Percentiles rank a stretch among this genome's conserved stretches.
Evolutionary conservation across 2,888 invertebrate species (phyloP).

Genomic region (Drosophila multiciliata): DNA sequence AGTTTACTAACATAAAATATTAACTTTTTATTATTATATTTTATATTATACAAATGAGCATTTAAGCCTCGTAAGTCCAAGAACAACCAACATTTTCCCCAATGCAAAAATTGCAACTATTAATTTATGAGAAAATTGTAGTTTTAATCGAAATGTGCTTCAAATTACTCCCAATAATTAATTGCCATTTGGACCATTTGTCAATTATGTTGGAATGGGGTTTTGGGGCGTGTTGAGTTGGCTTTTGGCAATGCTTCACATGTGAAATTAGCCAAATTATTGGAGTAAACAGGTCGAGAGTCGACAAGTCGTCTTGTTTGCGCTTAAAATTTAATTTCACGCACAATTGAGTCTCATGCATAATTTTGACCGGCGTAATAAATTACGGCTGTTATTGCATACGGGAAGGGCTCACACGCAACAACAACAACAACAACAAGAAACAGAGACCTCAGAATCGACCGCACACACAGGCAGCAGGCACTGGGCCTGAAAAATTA

Average conservation of each 20-base stretch:
- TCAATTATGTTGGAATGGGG: constrained; percentile 16
- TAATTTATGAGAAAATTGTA: not conserved
- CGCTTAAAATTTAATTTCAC: constrained; percentile 83
- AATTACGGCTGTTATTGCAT: constrained; percentile 81
- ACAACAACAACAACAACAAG: constrained; percentile 13
- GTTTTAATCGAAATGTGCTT: constrained; percentile 7
- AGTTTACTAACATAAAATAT: too few species aligned
- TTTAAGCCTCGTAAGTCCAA: not conserved
- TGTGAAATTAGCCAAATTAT: constrained; percentile 80
- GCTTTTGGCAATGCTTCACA: constrained; percentile 19
- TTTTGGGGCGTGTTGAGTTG: not conserved
- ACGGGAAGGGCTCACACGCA: constrained; percentile 37
- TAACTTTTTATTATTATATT: not conserved
- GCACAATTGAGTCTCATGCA: constrained; percentile 81
- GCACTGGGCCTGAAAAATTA: constrained; percentile 60
- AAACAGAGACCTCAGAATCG: constrained; percentile 38
- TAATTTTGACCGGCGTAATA: constrained; percentile 80
- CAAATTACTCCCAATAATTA: constrained; percentile 28
- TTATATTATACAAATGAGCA: not conserved
- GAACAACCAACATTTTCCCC: not conserved
- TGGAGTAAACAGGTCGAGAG: constrained; percentile 66
- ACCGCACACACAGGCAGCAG: constrained; percentile 48
- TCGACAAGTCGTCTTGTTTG: constrained; percentile 65
- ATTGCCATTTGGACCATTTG: constrained; percentile 28
- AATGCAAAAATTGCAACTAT: not conserved